Evolutionary conservation across 2,888 invertebrate genomes (phyloP).

Genomic region (Dione vanillae): DNA sequence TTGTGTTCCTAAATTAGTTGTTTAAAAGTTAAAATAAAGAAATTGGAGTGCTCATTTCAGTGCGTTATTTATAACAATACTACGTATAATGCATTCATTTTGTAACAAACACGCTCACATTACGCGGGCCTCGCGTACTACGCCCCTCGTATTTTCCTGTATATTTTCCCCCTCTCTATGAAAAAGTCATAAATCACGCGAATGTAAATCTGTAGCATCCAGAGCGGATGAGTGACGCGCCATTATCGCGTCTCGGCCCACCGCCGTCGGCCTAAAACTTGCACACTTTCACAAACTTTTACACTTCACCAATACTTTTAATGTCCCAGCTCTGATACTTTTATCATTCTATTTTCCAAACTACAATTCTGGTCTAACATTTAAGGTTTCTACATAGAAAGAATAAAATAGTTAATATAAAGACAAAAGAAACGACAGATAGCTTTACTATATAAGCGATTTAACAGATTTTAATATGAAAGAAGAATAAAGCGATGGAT

Average conservation of each 20-base stretch:
- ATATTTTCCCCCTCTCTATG: slow-evolving; percentile 80
- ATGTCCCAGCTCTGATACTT: slow-evolving; percentile 51
- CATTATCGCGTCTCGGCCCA: slow-evolving; percentile 72
- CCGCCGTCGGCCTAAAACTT: slow-evolving; percentile 70
- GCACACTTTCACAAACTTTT: slow-evolving; percentile 56
- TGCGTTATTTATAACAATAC: slow-evolving; percentile 1
- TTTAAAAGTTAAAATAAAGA: background rate
- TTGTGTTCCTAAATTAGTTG: background rate
- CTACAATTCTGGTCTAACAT: slow-evolving; percentile 49
- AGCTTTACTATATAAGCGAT: slow-evolving; percentile 7
- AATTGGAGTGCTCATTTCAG: slow-evolving; percentile 3
- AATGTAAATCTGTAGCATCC: slow-evolving; percentile 83
- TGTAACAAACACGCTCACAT: slow-evolving; percentile 23
- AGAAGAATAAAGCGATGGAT: background rate
- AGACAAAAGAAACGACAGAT: slow-evolving; percentile 6
- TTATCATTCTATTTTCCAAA: slow-evolving; percentile 52
- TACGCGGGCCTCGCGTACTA: slow-evolving; percentile 45
- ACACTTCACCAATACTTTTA: slow-evolving; percentile 56
- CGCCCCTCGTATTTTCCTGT: slow-evolving; percentile 67
- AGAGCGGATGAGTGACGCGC: slow-evolving; percentile 81
- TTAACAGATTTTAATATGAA: background rate
- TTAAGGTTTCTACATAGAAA: slow-evolving; percentile 40
- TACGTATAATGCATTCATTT: slow-evolving; percentile 26
- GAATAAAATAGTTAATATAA: slow-evolving; percentile 24
- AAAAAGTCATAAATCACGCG: slow-evolving; percentile 82